Evolutionary conservation across 2,888 invertebrate genomes (phyloP).

Genomic region (Ceramica pisi): DNA sequence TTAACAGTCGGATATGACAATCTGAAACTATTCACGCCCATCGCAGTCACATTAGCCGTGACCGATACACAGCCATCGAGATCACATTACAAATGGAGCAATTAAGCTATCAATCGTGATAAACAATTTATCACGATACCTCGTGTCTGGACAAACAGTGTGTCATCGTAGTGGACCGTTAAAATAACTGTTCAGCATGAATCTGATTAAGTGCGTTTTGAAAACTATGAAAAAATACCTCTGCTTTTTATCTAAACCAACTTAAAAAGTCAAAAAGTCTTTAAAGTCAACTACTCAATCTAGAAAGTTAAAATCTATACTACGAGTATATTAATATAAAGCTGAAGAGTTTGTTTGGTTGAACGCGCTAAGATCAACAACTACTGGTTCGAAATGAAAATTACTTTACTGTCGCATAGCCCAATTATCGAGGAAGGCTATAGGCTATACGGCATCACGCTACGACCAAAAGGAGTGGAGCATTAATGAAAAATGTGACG

Average conservation of each 20-base stretch:
- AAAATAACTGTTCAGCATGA: neutral
- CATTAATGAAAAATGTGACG: no score
- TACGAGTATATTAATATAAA: no score
- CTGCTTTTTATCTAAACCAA: neutral
- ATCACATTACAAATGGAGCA: constrained; percentile 62
- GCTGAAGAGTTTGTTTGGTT: no score
- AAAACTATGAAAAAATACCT: neutral
- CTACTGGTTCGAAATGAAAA: no score
- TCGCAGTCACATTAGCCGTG: constrained; percentile 44
- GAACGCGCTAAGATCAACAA: no score
- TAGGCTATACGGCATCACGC: no score
- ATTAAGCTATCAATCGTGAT: constrained; percentile 53
- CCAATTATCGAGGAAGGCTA: no score
- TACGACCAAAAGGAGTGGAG: no score
- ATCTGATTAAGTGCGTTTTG: neutral
- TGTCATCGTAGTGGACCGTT: neutral
- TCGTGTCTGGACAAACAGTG: constrained; percentile 14
- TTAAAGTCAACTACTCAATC: no score
- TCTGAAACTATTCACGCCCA: constrained; percentile 41
- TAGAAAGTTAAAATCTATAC: no score
- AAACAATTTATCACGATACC: constrained; percentile 43
- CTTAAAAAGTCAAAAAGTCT: no score
- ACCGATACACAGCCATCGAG: constrained; percentile 32
- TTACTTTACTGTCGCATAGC: no score
- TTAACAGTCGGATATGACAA: neutral